Base-by-base conservation (phyloP, 2,888 invertebrate species). In the Cenopis cana region DNA sequence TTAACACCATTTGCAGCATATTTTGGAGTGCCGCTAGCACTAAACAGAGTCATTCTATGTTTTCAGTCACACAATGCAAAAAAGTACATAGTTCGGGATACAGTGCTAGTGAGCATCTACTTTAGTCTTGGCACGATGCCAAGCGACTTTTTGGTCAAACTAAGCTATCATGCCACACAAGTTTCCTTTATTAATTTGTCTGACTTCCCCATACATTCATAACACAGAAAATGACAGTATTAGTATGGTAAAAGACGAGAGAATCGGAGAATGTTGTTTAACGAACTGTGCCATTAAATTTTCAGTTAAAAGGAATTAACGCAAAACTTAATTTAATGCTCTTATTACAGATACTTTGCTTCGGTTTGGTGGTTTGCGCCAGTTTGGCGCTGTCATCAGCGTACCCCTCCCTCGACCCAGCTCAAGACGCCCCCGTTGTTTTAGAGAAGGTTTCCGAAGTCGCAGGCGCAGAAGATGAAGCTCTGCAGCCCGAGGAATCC, bases 261-360 rank as follows among this genome's bases (percentile, higher is more conserved):
- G 41, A 14, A 41, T 41, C 3, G 11, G 41, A 14, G n/a, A 41
- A 41, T 14, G 41, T n/a, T 3, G 41, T 41, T 41, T 41, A 41
- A 41, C 41, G 14, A 41, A 41, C 41, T 41, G 14, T n/a, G 6
- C 41, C 41, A 41, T 41, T 14, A 4, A 41, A 12, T 14, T 41
- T 14, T 3, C 14, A 41, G 41, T 41, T 11, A 41, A 41, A 41
- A 38, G 4, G 12, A 11, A 2, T 12, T 38, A 24, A 24, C 24
- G 24, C 4, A 24, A 24, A 1, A 24, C 4, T 24, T 24, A 24
- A 24, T 24, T 24, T 24, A 24, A 17, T 33, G n/a, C 24, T 46
- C n/a, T 24, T 29, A 20, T 59, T 68, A 10, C 52, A 68, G 68
- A 20, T 68, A 52, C 9, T 60, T 12, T 60, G 67, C 68, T 29